Percentiles rank a stretch among this genome's conserved stretches.
phyloP scores from a whole-genome alignment of 2,888 invertebrate species.

The Cenopis cana region DNA sequence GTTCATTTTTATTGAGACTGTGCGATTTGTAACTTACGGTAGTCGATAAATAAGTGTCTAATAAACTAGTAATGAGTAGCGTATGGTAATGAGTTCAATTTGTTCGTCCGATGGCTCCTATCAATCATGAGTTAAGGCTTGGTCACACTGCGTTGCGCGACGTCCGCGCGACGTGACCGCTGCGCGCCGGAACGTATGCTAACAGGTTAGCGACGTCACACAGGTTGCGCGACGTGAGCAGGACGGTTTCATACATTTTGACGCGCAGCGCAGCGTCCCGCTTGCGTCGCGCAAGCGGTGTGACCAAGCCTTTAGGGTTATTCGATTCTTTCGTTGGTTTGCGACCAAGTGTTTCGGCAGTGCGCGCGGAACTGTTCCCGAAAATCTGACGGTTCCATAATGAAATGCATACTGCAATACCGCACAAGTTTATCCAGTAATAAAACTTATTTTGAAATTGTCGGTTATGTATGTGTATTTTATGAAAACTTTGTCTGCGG shows the following conservation, averaged over 20 bases:
- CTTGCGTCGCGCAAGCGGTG: too few relatives aligned
- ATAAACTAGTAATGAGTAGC: background rate
- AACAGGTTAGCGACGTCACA: too few relatives aligned
- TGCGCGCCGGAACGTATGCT: too few relatives aligned
- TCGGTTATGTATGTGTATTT: conserved; percentile 23
- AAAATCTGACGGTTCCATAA: conserved; percentile 10
- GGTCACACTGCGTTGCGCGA: too few relatives aligned
- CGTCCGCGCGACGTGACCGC: too few relatives aligned
- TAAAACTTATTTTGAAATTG: background rate
- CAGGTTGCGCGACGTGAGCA: too few relatives aligned
- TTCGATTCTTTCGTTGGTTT: background rate
- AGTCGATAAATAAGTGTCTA: conserved; percentile 16
- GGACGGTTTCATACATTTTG: too few relatives aligned
- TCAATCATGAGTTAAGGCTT: conserved; percentile 3
- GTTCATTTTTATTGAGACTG: background rate
- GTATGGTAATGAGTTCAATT: background rate
- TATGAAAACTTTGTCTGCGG: conserved; percentile 11
- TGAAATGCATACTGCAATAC: conserved; percentile 50
- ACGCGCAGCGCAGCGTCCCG: too few relatives aligned
- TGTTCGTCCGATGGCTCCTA: background rate
- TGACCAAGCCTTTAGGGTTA: too few relatives aligned
- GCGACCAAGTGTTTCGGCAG: background rate
- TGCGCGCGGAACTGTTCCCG: background rate
- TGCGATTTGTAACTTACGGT: background rate
- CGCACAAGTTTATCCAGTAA: conserved; percentile 41